These are phyloP conservation scores for Ciconia boyciana DNA, from an alignment of 2,113 vertebrate species.

Conservation along the genomic window DNA sequence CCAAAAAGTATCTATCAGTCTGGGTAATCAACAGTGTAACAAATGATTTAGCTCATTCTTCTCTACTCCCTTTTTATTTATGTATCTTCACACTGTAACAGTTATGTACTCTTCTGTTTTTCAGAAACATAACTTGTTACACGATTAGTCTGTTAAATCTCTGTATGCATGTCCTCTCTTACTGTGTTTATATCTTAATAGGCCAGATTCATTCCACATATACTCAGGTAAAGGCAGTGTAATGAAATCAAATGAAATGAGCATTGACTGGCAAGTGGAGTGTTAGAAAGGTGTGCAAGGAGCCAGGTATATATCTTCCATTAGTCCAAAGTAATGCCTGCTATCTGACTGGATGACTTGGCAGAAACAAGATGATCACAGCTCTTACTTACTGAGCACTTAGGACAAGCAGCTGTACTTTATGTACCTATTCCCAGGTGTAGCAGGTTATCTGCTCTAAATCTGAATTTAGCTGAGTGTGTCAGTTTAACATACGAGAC, in stretches of 20 bases:
- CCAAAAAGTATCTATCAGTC: not conserved
- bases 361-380: not conserved
- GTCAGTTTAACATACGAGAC: not conserved
- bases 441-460: not conserved
- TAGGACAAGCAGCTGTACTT: not conserved
- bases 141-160: not conserved
- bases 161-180: not conserved
- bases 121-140: not conserved
- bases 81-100: not conserved
- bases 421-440: not conserved
- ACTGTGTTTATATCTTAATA: not conserved
- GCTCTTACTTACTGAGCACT: not conserved
- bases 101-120: not conserved
- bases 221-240: not conserved
- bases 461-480: not conserved
- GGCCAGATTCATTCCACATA: not conserved
- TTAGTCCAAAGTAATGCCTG: not conserved
- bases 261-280: not conserved
- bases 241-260: not conserved
- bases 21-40: not conserved
- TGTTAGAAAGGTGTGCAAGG: not conserved
- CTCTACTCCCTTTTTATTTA: not conserved
- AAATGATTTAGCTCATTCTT: not conserved
- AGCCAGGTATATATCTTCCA: not conserved
- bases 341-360: not conserved